Evolutionary conservation across 2,797 vertebrate genomes (phyloP), one percentile per base, ranked within the genome.

Genomic region (Paramormyrops hopkinsi): DNA sequence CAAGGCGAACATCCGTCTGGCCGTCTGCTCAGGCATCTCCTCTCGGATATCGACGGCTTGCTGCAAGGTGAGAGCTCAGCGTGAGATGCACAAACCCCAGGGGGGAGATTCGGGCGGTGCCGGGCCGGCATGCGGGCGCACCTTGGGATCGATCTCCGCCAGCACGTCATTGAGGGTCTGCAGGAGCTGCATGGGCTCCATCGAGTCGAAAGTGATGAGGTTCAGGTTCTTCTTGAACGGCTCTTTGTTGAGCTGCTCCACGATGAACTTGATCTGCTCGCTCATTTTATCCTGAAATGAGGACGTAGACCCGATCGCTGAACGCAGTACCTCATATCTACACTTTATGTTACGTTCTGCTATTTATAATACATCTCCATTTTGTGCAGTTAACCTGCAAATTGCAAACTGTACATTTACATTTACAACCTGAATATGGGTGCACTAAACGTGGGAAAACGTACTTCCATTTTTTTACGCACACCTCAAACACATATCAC

Each of bases 181-280:
- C 92, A 99, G 95, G 83, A 99, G 95, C 90, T 98, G 98, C 96
- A 96, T 93, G 37, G 98, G 95, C 91, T 99, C 98, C 69, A 98
- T 93, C 0, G 98, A 99, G 94, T 99, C 98, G 93, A 99, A 99
- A 0, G 97, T 98, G 93, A 99, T 99, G 89, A 99, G 94, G 90
- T 98, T 99, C 87, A 98, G 97, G 93, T 92, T 99, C 94, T 97
- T 99, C 95, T 94, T 98, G 93, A 99, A 99, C 9, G 99, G 98
- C 0, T 99, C 98, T 91, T 95, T 97, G 94, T 97, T 99, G 51
- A 99, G 96, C 92, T 97, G 97, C 88, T 99, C 98, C 88, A 99
- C 98, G 89, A 99, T 97, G 79, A 97, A 97, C 93, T 98, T 99
- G 0, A 99, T 95, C 89, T 99, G 98, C 88, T 99, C 98, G 33